Percentiles rank a stretch among this genome's conserved stretches.
These are phyloP conservation scores for Tribolium madens DNA, from an alignment of 1,140 invertebrate genomes.

Conservation along the genomic window DNA sequence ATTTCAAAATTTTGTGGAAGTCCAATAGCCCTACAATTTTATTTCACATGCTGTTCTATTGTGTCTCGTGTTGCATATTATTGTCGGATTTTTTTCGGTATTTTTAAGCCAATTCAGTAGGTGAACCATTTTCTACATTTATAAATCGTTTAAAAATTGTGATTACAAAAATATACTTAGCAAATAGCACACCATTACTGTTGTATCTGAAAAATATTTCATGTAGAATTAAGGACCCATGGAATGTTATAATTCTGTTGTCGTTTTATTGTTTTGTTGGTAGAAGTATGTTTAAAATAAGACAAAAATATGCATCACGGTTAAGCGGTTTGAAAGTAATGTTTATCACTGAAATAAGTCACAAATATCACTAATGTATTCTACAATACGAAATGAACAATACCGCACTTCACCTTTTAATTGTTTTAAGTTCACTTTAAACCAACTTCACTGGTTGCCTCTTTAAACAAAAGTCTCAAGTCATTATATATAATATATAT, in stretches of 20 bases:
- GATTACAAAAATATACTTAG: slow-evolving; percentile 63
- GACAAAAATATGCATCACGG: slow-evolving; percentile 53
- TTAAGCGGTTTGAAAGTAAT: slow-evolving; percentile 53
- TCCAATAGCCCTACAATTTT: slow-evolving; percentile 66
- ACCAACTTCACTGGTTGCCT: slow-evolving; percentile 53
- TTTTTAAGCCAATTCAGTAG: slow-evolving; percentile 49
- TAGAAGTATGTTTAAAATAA: neutral
- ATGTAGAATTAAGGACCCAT: slow-evolving; percentile 35
- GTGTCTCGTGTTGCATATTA: slow-evolving; percentile 47
- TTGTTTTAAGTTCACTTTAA: slow-evolving; percentile 59
- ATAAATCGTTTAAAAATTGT: slow-evolving; percentile 47
- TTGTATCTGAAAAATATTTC: slow-evolving; percentile 24
- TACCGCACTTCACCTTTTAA: slow-evolving; percentile 61
- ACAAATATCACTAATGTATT: slow-evolving; percentile 63
- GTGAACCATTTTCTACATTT: slow-evolving; percentile 63
- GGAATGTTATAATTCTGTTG: slow-evolving; percentile 41
- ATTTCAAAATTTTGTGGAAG: slow-evolving; percentile 67
- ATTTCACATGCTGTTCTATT: slow-evolving; percentile 61
- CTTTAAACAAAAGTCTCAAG: slow-evolving; percentile 57
- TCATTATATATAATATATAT: slow-evolving; percentile 53
- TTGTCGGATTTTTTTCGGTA: slow-evolving; percentile 9
- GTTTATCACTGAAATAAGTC: slow-evolving; percentile 60
- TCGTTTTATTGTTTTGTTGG: slow-evolving; percentile 24
- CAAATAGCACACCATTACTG: slow-evolving; percentile 62
- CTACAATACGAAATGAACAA: slow-evolving; percentile 61